phyloP scores from a whole-genome alignment of 2,113 vertebrate genomes.

The Callipepla californica region DNA sequence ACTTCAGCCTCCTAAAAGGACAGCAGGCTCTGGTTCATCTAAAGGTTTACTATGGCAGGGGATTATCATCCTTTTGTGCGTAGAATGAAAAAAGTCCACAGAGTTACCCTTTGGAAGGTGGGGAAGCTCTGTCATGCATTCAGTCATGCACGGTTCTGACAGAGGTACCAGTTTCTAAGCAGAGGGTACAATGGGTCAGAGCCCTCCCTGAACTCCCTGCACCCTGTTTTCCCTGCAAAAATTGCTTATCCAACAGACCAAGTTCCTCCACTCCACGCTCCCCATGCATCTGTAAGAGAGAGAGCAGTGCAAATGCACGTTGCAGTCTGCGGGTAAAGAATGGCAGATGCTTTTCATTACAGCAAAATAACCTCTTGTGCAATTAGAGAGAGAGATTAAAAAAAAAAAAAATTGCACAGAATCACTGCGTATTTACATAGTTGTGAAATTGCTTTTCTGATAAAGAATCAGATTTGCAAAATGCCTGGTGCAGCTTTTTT shows the following conservation, averaged over 20 bases:
- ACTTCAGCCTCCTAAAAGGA: background rate
- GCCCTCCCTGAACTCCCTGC: background rate
- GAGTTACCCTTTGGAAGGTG: background rate
- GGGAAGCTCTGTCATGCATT: background rate
- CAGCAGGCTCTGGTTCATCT: background rate
- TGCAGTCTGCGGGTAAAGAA: background rate
- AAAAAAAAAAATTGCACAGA: background rate
- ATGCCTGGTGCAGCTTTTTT: background rate
- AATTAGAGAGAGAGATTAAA: conserved; percentile 3
- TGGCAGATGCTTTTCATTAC: conserved; percentile 38
- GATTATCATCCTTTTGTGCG: background rate
- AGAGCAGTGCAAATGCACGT: background rate
- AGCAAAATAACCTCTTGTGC: conserved; percentile 52
- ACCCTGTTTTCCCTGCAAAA: background rate
- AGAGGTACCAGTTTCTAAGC: background rate
- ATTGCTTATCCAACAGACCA: background rate
- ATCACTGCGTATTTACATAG: conserved; percentile 23
- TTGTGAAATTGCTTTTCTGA: conserved; percentile 50
- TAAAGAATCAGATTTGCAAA: conserved; percentile 49
- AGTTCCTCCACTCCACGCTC: background rate
- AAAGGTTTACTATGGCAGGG: background rate
- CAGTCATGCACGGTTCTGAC: background rate
- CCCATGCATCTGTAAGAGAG: background rate
- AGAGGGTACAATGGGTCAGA: background rate
- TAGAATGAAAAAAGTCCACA: background rate